Percentiles rank a stretch among this genome's conserved stretches.
Evolutionary conservation across 2,797 vertebrate species (phyloP).

Genomic region (Hipposideros larvatus): DNA sequence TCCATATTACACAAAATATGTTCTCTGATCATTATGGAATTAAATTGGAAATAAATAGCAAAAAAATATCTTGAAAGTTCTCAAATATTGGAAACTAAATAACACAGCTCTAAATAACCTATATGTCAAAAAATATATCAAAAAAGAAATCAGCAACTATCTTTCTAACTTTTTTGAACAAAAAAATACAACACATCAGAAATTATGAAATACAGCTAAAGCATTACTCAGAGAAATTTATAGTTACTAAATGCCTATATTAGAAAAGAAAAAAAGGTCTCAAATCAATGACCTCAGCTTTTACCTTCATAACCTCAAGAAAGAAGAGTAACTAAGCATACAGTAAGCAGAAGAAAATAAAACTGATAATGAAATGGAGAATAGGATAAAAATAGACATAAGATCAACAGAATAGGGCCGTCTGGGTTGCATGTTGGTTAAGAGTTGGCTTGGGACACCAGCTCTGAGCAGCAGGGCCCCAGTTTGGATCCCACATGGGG

Average conservation of each 20-base stretch:
- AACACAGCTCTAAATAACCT: background rate
- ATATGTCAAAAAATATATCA: background rate
- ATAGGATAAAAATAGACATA: too few relatives aligned
- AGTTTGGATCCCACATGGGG: too few relatives aligned
- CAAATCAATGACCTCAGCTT: background rate
- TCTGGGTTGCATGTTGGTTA: too few relatives aligned
- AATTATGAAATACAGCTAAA: background rate
- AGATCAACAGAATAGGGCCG: too few relatives aligned
- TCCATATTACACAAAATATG: background rate
- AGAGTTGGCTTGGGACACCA: too few relatives aligned
- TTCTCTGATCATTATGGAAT: background rate
- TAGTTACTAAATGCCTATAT: background rate
- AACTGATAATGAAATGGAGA: background rate
- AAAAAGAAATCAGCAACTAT: background rate
- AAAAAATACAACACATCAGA: background rate
- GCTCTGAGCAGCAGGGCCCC: too few relatives aligned
- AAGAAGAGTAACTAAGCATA: background rate
- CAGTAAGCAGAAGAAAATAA: background rate
- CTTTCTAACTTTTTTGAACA: background rate
- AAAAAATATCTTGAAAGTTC: background rate
- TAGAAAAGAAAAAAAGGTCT: background rate
- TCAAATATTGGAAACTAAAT: slow-evolving; percentile 1
- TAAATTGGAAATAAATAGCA: background rate
- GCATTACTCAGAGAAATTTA: background rate
- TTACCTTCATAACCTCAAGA: background rate